Evolutionary conservation across 2,888 invertebrate species (phyloP).

Genomic region (Litoditis marina): DNA sequence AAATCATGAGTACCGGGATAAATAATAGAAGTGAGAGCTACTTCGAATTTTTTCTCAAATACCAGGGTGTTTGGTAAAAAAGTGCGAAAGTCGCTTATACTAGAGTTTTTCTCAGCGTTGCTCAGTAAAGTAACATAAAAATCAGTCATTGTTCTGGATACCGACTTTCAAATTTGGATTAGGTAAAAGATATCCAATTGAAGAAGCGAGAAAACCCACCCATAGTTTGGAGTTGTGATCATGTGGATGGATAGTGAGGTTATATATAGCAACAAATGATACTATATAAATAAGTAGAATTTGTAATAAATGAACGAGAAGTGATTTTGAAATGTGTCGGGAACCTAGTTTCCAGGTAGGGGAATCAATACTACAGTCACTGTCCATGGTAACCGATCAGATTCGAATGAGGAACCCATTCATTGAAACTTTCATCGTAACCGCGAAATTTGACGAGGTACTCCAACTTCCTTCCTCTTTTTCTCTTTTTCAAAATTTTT

Average conservation of each 20-base stretch:
- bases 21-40: slow-evolving; percentile 9
- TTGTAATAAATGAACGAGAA: slow-evolving; percentile 10
- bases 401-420: background rate
- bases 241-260: slow-evolving; percentile 4
- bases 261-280: slow-evolving; percentile 7
- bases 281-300: slow-evolving; percentile 13
- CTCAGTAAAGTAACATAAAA: slow-evolving; percentile 11
- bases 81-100: slow-evolving; percentile 7
- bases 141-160: slow-evolving; percentile 2
- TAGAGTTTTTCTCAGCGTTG: slow-evolving; percentile 5
- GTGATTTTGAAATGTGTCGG: slow-evolving; percentile 12
- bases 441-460: background rate
- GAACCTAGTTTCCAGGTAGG: too few species aligned
- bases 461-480: background rate
- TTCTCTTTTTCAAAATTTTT: background rate
- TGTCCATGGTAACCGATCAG: too few species aligned
- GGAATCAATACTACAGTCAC: too few species aligned
- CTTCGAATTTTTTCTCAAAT: slow-evolving; percentile 3
- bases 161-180: slow-evolving; percentile 2
- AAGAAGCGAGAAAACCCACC: slow-evolving; percentile 1
- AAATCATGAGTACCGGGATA: slow-evolving; percentile 13
- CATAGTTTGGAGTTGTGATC: background rate
- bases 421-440: background rate
- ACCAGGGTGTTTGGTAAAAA: background rate
- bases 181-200: slow-evolving; percentile 12